Evolutionary conservation across 1,140 invertebrate genomes (phyloP).

Genomic region (Eueides isabella): DNA sequence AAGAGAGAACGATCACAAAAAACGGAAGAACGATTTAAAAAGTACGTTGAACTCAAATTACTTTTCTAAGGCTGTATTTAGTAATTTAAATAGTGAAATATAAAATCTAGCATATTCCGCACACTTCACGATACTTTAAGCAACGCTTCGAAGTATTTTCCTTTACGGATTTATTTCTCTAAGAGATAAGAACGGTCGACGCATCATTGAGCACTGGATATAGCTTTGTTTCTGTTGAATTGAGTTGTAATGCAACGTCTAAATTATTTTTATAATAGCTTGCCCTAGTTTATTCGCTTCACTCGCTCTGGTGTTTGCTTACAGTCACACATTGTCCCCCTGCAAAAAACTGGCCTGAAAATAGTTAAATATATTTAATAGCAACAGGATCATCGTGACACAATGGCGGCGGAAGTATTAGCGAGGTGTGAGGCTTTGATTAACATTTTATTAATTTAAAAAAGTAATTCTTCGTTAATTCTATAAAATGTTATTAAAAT

Average conservation of each 20-base stretch:
- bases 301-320: too few species aligned
- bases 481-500: too few species aligned
- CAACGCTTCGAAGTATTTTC: conserved; percentile 8
- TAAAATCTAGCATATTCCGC: not conserved
- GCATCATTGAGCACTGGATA: conserved; percentile 11
- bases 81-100: not conserved
- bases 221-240: conserved; percentile 1
- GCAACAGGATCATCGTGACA: too few species aligned
- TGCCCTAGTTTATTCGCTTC: too few species aligned
- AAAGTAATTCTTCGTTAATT: too few species aligned
- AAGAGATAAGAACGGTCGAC: conserved; percentile 4
- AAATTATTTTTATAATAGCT: not conserved
- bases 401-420: too few species aligned
- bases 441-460: too few species aligned
- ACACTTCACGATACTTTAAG: not conserved
- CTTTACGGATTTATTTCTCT: conserved; percentile 3
- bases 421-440: too few species aligned
- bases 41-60: not conserved
- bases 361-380: too few species aligned
- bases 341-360: too few species aligned
- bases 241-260: not conserved
- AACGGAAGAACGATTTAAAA: not conserved
- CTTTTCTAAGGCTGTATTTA: not conserved
- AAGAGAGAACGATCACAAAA: too few species aligned
- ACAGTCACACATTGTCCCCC: too few species aligned